Percentiles rank a stretch among this genome's conserved stretches.
These are phyloP conservation scores for Chymomyza procnemis DNA, from an alignment of 2,888 invertebrate species.

Conservation along the genomic window DNA sequence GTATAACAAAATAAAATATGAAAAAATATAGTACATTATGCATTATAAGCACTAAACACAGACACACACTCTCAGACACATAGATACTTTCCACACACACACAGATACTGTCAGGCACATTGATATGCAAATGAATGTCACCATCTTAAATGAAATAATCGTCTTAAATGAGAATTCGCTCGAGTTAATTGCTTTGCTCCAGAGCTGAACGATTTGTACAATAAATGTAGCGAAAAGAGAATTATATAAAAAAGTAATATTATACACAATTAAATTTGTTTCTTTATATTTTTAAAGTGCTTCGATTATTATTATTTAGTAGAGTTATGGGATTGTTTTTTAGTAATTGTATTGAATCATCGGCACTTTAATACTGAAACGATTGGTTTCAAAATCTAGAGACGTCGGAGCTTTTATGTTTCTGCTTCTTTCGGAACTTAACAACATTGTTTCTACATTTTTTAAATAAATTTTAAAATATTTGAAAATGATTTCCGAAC, in stretches of 20 bases:
- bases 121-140: constrained; percentile 75
- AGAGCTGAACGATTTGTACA: constrained; percentile 10
- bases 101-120: constrained; percentile 19
- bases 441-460: too few species aligned
- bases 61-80: constrained; percentile 1
- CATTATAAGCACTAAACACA: constrained; percentile 13
- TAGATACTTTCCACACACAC: constrained; percentile 24
- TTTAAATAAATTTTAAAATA: too few species aligned
- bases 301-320: too few species aligned
- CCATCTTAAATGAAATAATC: constrained; percentile 73
- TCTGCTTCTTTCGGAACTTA: too few species aligned
- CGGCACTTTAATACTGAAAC: too few species aligned
- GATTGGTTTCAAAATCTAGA: too few species aligned
- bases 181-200: constrained; percentile 65
- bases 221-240: not conserved
- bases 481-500: too few species aligned
- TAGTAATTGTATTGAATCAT: too few species aligned
- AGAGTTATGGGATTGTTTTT: too few species aligned
- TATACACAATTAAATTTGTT: not conserved
- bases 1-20: constrained; percentile 15
- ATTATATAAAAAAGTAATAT: not conserved
- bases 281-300: not conserved
- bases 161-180: constrained; percentile 62
- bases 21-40: constrained; percentile 10
- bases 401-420: too few species aligned